A percentile compares a stretch with the other conserved stretches of the same genome.
phyloP scores from a whole-genome alignment of 2,888 invertebrate species.

The Halictus ligatus region DNA sequence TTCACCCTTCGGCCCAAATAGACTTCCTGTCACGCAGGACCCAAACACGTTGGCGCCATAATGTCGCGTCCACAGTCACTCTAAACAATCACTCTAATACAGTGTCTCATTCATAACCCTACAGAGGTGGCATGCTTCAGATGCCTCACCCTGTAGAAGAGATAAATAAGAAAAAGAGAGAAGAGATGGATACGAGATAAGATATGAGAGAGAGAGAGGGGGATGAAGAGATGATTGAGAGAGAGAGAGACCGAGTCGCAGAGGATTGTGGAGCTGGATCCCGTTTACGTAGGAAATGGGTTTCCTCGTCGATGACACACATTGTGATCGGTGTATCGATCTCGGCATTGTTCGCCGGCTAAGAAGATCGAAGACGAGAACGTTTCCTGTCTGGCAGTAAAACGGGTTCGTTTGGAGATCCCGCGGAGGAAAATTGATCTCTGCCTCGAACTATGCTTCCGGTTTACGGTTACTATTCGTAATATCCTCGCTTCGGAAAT shows the following conservation, averaged over 20 bases:
- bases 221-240: background rate
- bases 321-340: conserved; percentile 60
- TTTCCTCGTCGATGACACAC: conserved; percentile 56
- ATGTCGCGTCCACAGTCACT: no score
- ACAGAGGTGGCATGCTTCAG: no score
- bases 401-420: background rate
- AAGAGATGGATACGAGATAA: background rate
- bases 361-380: conserved; percentile 21
- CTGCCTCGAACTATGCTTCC: background rate
- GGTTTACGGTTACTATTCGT: background rate
- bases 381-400: background rate
- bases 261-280: conserved; percentile 4
- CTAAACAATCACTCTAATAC: no score
- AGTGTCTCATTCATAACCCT: no score
- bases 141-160: background rate
- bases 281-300: conserved; percentile 64
- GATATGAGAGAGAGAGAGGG: background rate
- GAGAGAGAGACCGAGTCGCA: background rate
- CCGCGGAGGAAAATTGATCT: background rate
- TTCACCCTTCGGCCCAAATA: no score
- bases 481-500: background rate
- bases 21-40: no score
- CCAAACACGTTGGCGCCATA: no score
- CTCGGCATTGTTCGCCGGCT: conserved; percentile 30
- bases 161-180: background rate